Evolutionary conservation across 2,888 invertebrate species (phyloP).

Genomic region (Agelastica alni): DNA sequence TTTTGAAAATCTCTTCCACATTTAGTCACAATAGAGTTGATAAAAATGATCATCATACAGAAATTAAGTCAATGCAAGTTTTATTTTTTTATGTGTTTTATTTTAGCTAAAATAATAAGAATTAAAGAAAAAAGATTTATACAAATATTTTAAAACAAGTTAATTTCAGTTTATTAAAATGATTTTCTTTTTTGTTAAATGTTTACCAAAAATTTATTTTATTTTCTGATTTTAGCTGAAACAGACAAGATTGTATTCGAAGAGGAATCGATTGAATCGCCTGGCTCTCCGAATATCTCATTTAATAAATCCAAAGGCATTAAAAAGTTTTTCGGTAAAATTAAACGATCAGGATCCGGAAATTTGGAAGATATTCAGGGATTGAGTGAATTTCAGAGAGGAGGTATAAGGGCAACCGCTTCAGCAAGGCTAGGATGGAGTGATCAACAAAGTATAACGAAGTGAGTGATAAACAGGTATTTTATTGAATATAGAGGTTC

Average conservation of each 20-base stretch:
- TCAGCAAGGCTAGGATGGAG: slow-evolving; percentile 71
- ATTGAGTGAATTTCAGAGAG: slow-evolving; percentile 69
- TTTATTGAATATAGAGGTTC: neutral
- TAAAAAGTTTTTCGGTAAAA: slow-evolving; percentile 69
- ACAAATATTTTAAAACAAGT: too few species aligned
- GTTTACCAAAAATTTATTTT: neutral
- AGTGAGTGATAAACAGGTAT: slow-evolving; percentile 38
- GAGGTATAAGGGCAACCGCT: slow-evolving; percentile 75
- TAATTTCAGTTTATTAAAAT: too few species aligned
- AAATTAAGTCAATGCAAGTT: too few species aligned
- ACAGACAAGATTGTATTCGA: slow-evolving; percentile 62
- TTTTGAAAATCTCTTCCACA: too few species aligned
- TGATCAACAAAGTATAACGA: slow-evolving; percentile 50
- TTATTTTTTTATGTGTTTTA: too few species aligned
- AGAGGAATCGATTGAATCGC: slow-evolving; percentile 45
- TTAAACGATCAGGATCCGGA: slow-evolving; percentile 72
- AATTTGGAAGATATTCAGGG: slow-evolving; percentile 67
- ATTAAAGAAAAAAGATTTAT: too few species aligned
- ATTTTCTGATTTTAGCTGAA: slow-evolving; percentile 62
- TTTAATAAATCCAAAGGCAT: slow-evolving; percentile 64
- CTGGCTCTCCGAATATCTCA: slow-evolving; percentile 55
- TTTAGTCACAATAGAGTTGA: too few species aligned
- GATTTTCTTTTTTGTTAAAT: too few species aligned
- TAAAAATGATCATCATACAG: too few species aligned
- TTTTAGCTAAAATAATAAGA: too few species aligned